Percentiles rank a stretch among this genome's conserved stretches.
Conservation (phyloP, 1,140 invertebrate species). For the Leptinotarsa defecta region DNA sequence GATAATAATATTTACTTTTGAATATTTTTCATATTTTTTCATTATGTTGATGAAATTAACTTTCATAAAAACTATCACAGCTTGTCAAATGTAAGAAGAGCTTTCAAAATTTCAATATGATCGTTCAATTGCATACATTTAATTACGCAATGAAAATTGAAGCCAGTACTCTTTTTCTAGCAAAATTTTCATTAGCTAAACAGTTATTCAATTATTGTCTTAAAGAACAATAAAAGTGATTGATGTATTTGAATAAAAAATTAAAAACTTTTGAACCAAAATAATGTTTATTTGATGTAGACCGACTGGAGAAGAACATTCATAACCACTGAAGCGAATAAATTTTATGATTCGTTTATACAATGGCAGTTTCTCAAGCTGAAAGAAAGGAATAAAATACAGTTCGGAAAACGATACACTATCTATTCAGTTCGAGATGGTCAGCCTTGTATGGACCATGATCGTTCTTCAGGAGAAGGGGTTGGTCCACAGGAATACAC, state of each 20-base stretch:
- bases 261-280: conserved; percentile 25
- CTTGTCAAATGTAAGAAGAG: too few species aligned
- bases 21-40: too few species aligned
- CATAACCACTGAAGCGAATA: conserved; percentile 97
- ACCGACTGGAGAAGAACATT: conserved; percentile 97
- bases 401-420: conserved; percentile 97
- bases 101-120: too few species aligned
- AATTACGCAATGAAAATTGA: too few species aligned
- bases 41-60: too few species aligned
- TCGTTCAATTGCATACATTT: too few species aligned
- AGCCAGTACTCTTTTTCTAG: too few species aligned
- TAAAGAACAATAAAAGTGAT: neutral
- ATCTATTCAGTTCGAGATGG: conserved; percentile 96
- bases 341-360: conserved; percentile 97
- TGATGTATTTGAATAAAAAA: neutral
- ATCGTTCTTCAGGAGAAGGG: conserved; percentile 93
- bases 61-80: too few species aligned
- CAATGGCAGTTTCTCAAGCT: conserved; percentile 94
- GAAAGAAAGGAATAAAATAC: conserved; percentile 86
- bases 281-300: conserved; percentile 58
- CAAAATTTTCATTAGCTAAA: too few species aligned
- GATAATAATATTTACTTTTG: too few species aligned
- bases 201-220: neutral
- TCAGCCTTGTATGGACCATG: conserved; percentile 99
- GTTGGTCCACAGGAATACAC: conserved; percentile 99